Evolutionary conservation across 2,888 invertebrate species (phyloP).

Genomic region (Cephus spinipes): DNA sequence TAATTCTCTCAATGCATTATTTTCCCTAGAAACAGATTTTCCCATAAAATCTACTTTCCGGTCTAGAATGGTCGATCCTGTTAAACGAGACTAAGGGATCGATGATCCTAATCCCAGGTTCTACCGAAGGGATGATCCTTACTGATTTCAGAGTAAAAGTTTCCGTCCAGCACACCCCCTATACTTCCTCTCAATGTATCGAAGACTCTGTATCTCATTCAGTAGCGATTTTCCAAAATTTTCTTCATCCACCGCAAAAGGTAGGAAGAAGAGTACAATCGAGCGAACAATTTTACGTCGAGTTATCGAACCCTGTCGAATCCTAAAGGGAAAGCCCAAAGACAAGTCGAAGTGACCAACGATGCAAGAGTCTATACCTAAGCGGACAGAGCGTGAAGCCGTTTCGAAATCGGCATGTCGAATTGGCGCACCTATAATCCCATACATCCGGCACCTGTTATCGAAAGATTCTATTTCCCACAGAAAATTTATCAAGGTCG

Average conservation of each 20-base stretch:
- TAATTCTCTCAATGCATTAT: neutral
- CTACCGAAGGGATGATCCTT: slow-evolving; percentile 1
- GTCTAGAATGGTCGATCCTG: slow-evolving; percentile 40
- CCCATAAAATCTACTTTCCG: slow-evolving; percentile 56
- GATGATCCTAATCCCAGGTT: slow-evolving; percentile 38
- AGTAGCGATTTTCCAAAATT: slow-evolving; percentile 9
- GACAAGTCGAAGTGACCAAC: slow-evolving; percentile 23
- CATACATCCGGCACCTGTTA: slow-evolving; percentile 58
- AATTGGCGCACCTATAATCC: slow-evolving; percentile 49
- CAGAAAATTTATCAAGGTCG: slow-evolving; percentile 3
- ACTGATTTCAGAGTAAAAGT: neutral
- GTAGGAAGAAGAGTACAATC: neutral
- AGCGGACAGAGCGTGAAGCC: slow-evolving; percentile 42
- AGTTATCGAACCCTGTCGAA: slow-evolving; percentile 1
- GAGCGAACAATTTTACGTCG: neutral
- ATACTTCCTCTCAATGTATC: slow-evolving; percentile 20
- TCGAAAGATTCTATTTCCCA: slow-evolving; percentile 4
- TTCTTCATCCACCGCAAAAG: slow-evolving; percentile 11
- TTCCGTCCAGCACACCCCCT: neutral
- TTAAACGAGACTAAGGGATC: slow-evolving; percentile 45
- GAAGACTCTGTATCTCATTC: slow-evolving; percentile 8
- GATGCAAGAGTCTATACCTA: slow-evolving; percentile 14
- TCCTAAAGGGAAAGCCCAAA: neutral
- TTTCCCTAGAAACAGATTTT: slow-evolving; percentile 29
- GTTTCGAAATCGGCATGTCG: slow-evolving; percentile 45